These are phyloP conservation scores for Martes martes DNA, from an alignment of 2,113 vertebrate genomes.

Conservation along the genomic window DNA sequence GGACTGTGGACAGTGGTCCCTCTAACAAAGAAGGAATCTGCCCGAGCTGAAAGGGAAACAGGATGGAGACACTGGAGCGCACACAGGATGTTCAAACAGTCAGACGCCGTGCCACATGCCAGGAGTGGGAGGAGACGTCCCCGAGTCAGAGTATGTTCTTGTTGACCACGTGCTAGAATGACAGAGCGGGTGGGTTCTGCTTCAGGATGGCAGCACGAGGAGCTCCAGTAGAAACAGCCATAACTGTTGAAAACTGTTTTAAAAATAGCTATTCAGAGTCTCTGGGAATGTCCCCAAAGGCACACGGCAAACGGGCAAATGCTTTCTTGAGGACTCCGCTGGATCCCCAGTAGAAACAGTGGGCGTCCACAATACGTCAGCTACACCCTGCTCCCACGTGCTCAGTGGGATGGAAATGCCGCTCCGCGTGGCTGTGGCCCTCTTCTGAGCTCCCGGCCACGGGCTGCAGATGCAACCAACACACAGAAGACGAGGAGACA, in stretches of 20 bases:
- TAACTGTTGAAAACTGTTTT: neutral
- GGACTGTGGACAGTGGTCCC: neutral
- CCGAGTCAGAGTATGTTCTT: neutral
- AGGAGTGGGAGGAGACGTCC: too few species aligned
- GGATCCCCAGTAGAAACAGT: neutral
- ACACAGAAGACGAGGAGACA: neutral
- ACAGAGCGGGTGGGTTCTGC: neutral
- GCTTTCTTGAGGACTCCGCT: neutral
- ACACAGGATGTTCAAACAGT: accelerated
- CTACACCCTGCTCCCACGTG: accelerated
- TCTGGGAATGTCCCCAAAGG: neutral
- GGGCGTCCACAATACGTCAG: accelerated
- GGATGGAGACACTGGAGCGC: too few species aligned
- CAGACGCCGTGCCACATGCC: accelerated
- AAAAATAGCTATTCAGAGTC: neutral
- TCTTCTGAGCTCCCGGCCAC: neutral
- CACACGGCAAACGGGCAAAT: neutral
- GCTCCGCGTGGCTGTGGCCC: neutral
- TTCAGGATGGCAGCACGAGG: too few species aligned
- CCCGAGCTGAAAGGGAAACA: neutral
- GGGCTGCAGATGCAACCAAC: neutral
- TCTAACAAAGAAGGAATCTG: neutral
- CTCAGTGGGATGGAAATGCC: accelerated
- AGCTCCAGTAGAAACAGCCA: accelerated
- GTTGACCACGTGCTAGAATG: accelerated